These are phyloP conservation scores for Macaria notata DNA, from an alignment of 2,888 invertebrate species.

Conservation along the genomic window DNA sequence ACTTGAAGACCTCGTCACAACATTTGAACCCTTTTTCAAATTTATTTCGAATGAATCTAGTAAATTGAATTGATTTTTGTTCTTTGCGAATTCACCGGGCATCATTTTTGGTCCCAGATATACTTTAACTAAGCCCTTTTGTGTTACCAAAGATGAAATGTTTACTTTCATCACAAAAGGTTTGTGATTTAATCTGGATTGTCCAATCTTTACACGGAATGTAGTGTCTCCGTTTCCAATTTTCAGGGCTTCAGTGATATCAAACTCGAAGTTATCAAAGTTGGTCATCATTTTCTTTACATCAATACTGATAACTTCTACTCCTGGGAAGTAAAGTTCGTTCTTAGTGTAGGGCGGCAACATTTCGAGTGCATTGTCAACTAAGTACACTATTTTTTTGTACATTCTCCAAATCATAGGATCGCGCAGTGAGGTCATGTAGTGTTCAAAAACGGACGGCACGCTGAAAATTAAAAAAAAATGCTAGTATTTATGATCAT, in stretches of 20 bases:
- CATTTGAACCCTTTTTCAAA: constrained; percentile 84
- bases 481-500: constrained; percentile 23
- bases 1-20: constrained; percentile 84
- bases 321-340: constrained; percentile 84
- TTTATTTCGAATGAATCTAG: constrained; percentile 83
- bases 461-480: constrained; percentile 50
- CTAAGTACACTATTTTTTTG: constrained; percentile 81
- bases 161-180: constrained; percentile 85
- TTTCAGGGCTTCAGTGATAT: constrained; percentile 83
- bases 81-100: constrained; percentile 75
- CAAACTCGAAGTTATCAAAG: constrained; percentile 85
- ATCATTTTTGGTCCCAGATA: constrained; percentile 87
- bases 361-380: constrained; percentile 80
- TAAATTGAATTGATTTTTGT: constrained; percentile 81
- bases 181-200: constrained; percentile 87
- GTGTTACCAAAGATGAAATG: constrained; percentile 81
- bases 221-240: constrained; percentile 49
- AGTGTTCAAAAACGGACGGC: constrained; percentile 65
- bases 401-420: constrained; percentile 87
- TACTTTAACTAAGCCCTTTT: constrained; percentile 84
- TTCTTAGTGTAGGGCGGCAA: constrained; percentile 81
- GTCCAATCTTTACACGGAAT: constrained; percentile 72
- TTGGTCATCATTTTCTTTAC: constrained; percentile 85
- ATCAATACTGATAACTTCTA: constrained; percentile 83
- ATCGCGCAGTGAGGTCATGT: constrained; percentile 85